A percentile compares a stretch with the other conserved stretches of the same genome.
These are phyloP conservation scores for Tiliqua scincoides DNA, from an alignment of 2,113 vertebrate genomes.

Conservation along the genomic window DNA sequence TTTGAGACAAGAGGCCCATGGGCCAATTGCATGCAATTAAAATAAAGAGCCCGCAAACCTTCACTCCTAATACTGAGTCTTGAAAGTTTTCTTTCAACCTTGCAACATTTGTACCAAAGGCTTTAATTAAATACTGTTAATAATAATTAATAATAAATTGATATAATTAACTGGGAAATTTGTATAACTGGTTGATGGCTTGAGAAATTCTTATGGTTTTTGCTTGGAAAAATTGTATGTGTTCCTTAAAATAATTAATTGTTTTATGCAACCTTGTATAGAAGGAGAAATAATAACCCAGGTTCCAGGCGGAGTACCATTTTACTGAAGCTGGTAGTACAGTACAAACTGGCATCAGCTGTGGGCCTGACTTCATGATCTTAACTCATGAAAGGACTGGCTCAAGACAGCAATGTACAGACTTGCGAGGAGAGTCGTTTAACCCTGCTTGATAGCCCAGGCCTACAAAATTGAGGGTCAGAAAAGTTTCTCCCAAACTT, in stretches of 20 bases:
- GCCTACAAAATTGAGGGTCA: too few species aligned
- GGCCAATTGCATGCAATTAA: too few species aligned
- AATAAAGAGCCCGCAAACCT: too few species aligned
- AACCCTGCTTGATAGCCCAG: not conserved
- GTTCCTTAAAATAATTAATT: not conserved
- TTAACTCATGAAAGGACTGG: too few species aligned
- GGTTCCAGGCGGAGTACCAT: not conserved
- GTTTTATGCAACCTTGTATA: not conserved
- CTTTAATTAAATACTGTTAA: too few species aligned
- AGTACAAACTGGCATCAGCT: not conserved
- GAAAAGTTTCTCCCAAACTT: too few species aligned
- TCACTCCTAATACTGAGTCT: too few species aligned
- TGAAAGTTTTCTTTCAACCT: too few species aligned
- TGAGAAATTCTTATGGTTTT: conserved; percentile 8
- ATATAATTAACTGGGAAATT: not conserved
- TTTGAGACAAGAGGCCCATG: too few species aligned
- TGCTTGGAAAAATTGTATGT: not conserved
- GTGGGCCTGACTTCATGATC: not conserved
- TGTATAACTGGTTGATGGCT: conserved; percentile 1
- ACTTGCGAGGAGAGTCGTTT: not conserved
- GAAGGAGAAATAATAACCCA: not conserved
- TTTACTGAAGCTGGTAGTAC: not conserved
- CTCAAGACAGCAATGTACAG: not conserved
- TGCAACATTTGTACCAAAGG: too few species aligned
- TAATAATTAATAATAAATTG: not conserved